Percentiles rank a stretch among this genome's conserved stretches.
Evolutionary conservation across 2,888 invertebrate genomes (phyloP).

Genomic region (Callimorpha dominula): DNA sequence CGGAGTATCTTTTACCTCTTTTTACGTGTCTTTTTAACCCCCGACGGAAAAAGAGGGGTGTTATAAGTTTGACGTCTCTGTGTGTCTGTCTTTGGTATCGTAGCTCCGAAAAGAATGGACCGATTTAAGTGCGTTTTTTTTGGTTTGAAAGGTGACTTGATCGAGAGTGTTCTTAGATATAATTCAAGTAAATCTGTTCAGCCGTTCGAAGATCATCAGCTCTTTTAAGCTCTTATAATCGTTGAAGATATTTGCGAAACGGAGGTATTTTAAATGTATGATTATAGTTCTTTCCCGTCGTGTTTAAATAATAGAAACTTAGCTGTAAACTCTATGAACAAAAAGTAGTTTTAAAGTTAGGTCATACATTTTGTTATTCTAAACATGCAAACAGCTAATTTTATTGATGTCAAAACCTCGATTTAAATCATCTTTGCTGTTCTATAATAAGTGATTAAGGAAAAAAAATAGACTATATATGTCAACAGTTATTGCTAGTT

Average conservation of each 20-base stretch:
- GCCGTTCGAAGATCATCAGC: no score
- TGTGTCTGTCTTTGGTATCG: no score
- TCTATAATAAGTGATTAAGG: conserved; percentile 4
- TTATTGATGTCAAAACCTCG: not conserved
- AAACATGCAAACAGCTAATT: not conserved
- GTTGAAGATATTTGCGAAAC: no score
- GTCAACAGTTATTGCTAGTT: conserved; percentile 6
- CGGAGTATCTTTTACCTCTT: not conserved
- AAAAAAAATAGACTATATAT: conserved; percentile 2
- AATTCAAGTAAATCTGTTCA: no score
- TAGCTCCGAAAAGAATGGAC: no score
- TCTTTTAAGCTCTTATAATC: no score
- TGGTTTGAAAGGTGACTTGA: no score
- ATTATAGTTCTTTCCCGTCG: not conserved
- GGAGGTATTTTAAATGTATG: no score
- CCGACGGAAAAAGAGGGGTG: no score
- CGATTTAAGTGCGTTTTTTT: no score
- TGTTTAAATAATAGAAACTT: not conserved
- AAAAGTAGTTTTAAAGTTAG: not conserved
- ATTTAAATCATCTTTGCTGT: not conserved
- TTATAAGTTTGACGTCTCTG: no score
- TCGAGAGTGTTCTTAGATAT: no score
- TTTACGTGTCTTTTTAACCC: not conserved
- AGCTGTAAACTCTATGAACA: not conserved
- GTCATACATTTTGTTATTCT: not conserved